Evolutionary conservation across 2,113 vertebrate species (phyloP), one percentile per base, ranked within the genome.

Genomic region (Cavia porcellus): DNA sequence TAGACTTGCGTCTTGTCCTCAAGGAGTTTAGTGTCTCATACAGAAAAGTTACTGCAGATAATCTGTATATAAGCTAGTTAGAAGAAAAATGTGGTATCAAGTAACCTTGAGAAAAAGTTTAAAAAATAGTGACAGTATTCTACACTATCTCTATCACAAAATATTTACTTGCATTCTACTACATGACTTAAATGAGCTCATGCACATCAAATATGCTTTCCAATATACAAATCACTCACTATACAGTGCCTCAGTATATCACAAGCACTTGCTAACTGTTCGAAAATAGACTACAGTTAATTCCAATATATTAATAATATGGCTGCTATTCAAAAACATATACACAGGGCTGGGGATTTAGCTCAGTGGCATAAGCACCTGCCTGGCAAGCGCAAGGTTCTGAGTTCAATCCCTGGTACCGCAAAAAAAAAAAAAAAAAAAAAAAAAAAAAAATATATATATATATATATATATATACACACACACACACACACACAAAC

Each of bases 261-360:
- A 97, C 11, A 14, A 95, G 13, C 2, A 57, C 59, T 88, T 62
- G 15, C 74, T 84, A 92, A 92, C 7, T 81, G 6, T 81, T 90
- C 4, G 20, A 88, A 92, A 89, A 86, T 19, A 82, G 35, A 97
- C 11, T 57, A 75, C 38, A 89, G 52, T 64, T 90, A 22, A 94
- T 89, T 92, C 22, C 20, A 30, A 14, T 66, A 95, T 3, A 93
- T 83, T 85, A 90, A 84, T 74, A 89, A 92, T 55, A 84, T 24
- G 42, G 45, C 35, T 86, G 89, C 52, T 94, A 89, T 80, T 90
- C 57, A 97, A 92, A 12, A 92, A 92, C 13, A 96, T 3, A 91
- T 11, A 83, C 6, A 94, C 17, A 86, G n/a, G n/a, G n/a, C n/a
- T n/a, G n/a, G n/a, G n/a, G n/a, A n/a, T n/a, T n/a, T n/a, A n/a